These are phyloP conservation scores for Agrypnus murinus DNA, from an alignment of 2,888 invertebrate species.

Conservation along the genomic window DNA sequence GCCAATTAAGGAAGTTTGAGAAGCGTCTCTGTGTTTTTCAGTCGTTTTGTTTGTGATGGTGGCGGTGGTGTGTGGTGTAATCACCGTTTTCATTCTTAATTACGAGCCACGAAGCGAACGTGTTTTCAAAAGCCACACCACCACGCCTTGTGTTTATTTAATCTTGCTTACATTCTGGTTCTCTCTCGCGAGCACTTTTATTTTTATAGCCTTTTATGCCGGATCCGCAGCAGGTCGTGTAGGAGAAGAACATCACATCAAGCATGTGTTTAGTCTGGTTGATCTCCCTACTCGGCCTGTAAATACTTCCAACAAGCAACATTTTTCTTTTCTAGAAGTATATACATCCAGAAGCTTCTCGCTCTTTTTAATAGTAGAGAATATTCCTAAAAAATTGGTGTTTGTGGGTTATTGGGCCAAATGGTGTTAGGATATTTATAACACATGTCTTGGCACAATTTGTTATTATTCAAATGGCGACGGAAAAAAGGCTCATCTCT, in stretches of 20 bases:
- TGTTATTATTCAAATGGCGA: too few species aligned
- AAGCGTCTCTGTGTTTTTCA: conserved; percentile 21
- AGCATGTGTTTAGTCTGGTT: conserved; percentile 59
- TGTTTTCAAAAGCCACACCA: conserved; percentile 30
- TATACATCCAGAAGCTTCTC: conserved; percentile 6
- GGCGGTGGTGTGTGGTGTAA: conserved; percentile 16
- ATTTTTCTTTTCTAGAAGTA: conserved; percentile 18
- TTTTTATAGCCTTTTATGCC: conserved; percentile 58
- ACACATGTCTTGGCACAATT: too few species aligned
- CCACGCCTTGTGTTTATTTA: conserved; percentile 64
- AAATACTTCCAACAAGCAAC: conserved; percentile 25
- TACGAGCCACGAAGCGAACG: conserved; percentile 30
- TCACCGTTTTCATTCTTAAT: conserved; percentile 35
- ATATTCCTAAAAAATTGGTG: too few species aligned
- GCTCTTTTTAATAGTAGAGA: too few species aligned
- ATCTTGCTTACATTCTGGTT: conserved; percentile 65
- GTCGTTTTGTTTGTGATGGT: conserved; percentile 16
- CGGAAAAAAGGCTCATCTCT: too few species aligned
- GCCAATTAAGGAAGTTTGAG: conserved; percentile 34
- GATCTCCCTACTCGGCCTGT: conserved; percentile 33
- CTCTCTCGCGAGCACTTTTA: conserved; percentile 53
- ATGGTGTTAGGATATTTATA: too few species aligned
- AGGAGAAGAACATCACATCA: conserved; percentile 62
- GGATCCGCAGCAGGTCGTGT: conserved; percentile 57
- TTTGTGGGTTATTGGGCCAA: too few species aligned